A percentile compares a stretch with the other conserved stretches of the same genome.
Evolutionary conservation across 2,797 vertebrate species (phyloP).

Genomic region (Menidia menidia): DNA sequence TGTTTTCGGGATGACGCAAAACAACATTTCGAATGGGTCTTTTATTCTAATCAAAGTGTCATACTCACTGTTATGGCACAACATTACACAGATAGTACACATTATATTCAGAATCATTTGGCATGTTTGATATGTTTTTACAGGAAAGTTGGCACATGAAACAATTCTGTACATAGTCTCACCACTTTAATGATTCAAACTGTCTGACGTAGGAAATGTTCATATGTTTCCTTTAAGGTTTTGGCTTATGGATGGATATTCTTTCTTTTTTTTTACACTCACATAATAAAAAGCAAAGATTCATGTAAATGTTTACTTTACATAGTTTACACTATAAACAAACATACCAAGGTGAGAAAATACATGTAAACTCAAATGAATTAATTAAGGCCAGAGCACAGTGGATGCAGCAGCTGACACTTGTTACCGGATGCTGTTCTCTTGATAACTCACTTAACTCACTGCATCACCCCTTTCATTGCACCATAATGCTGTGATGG

Average conservation of each 20-base stretch:
- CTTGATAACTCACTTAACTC: neutral
- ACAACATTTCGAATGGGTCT: slow-evolving; percentile 33
- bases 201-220: slow-evolving; percentile 35
- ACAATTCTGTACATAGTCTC: slow-evolving; percentile 56
- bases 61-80: slow-evolving; percentile 69
- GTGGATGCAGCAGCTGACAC: slow-evolving; percentile 37
- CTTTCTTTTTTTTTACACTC: slow-evolving; percentile 8
- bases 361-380: slow-evolving; percentile 55
- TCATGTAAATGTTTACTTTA: slow-evolving; percentile 60
- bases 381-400: slow-evolving; percentile 62
- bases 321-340: slow-evolving; percentile 75
- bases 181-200: slow-evolving; percentile 46
- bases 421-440: slow-evolving; percentile 10
- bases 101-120: slow-evolving; percentile 58
- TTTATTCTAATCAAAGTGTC: slow-evolving; percentile 72
- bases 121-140: slow-evolving; percentile 57
- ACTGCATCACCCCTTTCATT: slow-evolving; percentile 2
- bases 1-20: slow-evolving; percentile 15
- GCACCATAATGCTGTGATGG: slow-evolving; percentile 11
- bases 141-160: slow-evolving; percentile 56
- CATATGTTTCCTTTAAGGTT: slow-evolving; percentile 28
- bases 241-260: slow-evolving; percentile 26
- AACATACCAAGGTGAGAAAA: slow-evolving; percentile 50
- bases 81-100: slow-evolving; percentile 65
- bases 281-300: slow-evolving; percentile 43